Conservation (phyloP, 1,140 invertebrate genomes). For the Ostrea edulis region DNA sequence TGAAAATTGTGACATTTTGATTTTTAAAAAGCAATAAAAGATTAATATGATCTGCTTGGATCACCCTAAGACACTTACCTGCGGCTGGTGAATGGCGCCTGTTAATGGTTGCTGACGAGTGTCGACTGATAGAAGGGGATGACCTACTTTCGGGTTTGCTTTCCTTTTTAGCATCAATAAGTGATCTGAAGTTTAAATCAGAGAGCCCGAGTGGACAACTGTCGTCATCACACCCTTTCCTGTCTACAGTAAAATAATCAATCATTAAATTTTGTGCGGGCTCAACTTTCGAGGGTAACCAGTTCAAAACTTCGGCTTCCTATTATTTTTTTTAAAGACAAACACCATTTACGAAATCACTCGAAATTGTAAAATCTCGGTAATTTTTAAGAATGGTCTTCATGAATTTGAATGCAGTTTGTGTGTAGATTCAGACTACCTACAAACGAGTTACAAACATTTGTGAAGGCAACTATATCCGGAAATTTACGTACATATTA, state of each 20-base stretch:
- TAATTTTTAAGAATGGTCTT: no score
- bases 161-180: not conserved
- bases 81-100: not conserved
- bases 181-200: not conserved
- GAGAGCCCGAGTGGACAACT: not conserved
- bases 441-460: not conserved
- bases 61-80: not conserved
- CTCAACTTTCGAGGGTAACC: no score
- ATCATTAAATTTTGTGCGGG: no score
- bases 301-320: no score
- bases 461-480: no score
- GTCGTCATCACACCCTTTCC: not conserved
- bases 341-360: no score
- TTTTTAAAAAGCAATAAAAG: no score
- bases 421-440: not conserved
- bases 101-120: not conserved
- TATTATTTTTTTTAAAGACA: no score
- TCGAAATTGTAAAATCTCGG: no score
- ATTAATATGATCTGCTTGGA: no score
- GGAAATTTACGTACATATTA: no score
- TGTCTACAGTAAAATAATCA: not conserved
- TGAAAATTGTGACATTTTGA: no score
- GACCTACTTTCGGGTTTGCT: not conserved
- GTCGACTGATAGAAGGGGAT: not conserved
- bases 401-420: not conserved